Evolutionary conservation across 64 coral and sea anemone genomes (phyloP).

Genomic region (Actinia tenebrosa): DNA sequence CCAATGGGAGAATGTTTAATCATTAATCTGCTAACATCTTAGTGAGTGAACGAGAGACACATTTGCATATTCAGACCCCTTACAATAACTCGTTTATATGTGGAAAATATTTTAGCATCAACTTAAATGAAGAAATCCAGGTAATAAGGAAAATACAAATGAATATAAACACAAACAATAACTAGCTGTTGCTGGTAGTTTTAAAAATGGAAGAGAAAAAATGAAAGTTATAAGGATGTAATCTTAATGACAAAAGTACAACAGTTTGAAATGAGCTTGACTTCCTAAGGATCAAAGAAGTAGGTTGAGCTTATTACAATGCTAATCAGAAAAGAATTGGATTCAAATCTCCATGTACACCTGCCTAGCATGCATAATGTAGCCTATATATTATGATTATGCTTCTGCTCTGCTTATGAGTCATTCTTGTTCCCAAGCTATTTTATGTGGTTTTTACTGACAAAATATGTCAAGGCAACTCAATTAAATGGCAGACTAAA

Average conservation of each 20-base stretch:
- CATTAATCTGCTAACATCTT: too few species aligned
- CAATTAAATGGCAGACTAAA: not conserved
- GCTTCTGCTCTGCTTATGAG: not conserved
- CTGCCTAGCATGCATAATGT: not conserved
- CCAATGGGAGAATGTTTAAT: too few species aligned
- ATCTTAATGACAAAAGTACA: too few species aligned
- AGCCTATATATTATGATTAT: not conserved
- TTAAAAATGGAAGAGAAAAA: not conserved
- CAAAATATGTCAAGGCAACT: not conserved
- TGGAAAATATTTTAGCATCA: not conserved
- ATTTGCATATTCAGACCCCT: too few species aligned
- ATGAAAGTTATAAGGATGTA: not conserved
- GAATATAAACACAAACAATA: not conserved
- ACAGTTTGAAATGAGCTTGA: not conserved
- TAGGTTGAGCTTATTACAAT: slow-evolving; percentile 14
- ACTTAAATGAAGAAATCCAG: not conserved
- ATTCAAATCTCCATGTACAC: not conserved
- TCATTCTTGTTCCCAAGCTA: not conserved
- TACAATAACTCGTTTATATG: too few species aligned
- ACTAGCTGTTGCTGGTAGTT: not conserved
- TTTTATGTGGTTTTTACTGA: not conserved
- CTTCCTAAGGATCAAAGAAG: not conserved
- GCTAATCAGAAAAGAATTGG: slow-evolving; percentile 15
- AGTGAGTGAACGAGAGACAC: too few species aligned
- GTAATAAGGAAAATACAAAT: not conserved